Evolutionary conservation across 2,113 vertebrate species (phyloP).

Genomic region (Gadus macrocephalus): DNA sequence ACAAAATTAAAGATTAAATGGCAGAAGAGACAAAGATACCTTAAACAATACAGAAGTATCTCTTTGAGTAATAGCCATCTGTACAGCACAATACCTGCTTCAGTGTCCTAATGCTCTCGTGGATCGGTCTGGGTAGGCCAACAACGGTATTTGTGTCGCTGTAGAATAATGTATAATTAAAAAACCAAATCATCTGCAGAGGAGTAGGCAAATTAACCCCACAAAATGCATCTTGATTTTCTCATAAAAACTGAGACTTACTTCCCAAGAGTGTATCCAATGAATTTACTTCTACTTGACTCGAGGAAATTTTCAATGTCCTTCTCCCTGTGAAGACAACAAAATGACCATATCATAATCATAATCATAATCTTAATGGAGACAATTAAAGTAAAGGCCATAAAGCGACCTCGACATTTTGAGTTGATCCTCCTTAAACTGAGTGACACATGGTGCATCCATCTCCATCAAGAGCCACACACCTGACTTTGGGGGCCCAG

Average conservation of each 20-base stretch:
- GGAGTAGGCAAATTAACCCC: neutral
- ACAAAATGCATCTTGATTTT: neutral
- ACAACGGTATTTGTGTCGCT: conserved; percentile 96
- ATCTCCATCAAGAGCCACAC: conserved; percentile 21
- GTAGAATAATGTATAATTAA: conserved; percentile 13
- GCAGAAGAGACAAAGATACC: neutral
- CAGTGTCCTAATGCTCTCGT: conserved; percentile 94
- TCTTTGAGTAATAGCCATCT: too few relatives aligned
- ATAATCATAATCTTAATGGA: neutral
- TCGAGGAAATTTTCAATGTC: conserved; percentile 98
- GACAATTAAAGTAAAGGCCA: too few relatives aligned
- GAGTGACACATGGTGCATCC: neutral
- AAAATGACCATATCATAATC: conserved; percentile 2
- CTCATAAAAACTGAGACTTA: conserved; percentile 49
- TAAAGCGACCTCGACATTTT: too few relatives aligned
- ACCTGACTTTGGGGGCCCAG: conserved; percentile 99
- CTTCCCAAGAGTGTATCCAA: conserved; percentile 94
- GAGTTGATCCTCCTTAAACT: too few relatives aligned
- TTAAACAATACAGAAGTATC: too few relatives aligned
- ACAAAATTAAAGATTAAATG: neutral
- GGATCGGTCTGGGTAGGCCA: conserved; percentile 93
- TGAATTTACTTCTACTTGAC: conserved; percentile 98
- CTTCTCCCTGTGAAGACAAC: conserved; percentile 80
- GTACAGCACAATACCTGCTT: conserved; percentile 78
- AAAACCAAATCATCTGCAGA: neutral